These are phyloP conservation scores for Cossypha dichroa DNA, from an alignment of 2,797 vertebrate species.

Conservation along the genomic window DNA sequence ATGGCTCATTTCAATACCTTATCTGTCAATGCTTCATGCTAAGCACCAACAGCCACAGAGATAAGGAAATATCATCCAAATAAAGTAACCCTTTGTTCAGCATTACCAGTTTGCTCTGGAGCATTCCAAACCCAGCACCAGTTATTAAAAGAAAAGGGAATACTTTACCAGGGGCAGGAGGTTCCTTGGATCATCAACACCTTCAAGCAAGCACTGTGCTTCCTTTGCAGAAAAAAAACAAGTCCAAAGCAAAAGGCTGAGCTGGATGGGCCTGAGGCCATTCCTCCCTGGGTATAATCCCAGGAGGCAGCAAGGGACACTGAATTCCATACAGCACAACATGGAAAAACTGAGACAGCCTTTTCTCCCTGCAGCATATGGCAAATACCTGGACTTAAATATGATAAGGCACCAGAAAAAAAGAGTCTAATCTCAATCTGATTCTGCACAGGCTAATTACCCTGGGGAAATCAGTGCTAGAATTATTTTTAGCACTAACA, in stretches of 20 bases:
- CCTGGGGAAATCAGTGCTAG: slow-evolving; percentile 26
- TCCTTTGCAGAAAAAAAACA: background rate
- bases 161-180: background rate
- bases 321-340: background rate
- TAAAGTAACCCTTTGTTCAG: background rate
- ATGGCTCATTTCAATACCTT: background rate
- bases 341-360: background rate
- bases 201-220: background rate
- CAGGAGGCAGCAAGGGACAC: background rate
- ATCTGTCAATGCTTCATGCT: background rate
- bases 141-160: background rate
- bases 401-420: background rate
- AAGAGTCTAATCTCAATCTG: slow-evolving; percentile 9
- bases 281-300: background rate
- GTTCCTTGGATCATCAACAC: background rate
- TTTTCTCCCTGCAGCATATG: background rate
- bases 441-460: slow-evolving; percentile 22
- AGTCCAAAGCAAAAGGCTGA: background rate
- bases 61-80: background rate
- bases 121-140: background rate
- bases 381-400: background rate
- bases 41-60: background rate
- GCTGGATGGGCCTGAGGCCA: background rate
- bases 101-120: background rate
- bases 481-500: slow-evolving; percentile 31